These are phyloP conservation scores for Torymus tubicola DNA, from an alignment of 2,888 invertebrate species.

Conservation along the genomic window DNA sequence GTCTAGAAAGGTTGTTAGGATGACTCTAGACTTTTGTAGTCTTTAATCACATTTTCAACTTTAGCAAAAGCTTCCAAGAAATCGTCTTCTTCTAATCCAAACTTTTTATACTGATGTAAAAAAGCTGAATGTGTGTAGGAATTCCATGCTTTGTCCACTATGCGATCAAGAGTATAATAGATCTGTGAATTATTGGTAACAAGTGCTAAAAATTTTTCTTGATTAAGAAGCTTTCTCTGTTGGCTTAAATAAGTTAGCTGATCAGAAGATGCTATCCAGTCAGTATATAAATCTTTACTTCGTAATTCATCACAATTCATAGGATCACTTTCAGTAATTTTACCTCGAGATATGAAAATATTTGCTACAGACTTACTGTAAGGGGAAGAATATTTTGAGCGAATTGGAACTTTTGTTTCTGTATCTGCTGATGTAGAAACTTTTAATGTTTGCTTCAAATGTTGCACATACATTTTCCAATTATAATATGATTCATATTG, in stretches of 20 bases:
- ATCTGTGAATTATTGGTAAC: conserved; percentile 77
- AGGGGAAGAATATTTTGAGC: conserved; percentile 50
- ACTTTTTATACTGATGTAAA: conserved; percentile 78
- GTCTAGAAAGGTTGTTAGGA: conserved; percentile 21
- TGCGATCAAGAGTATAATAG: conserved; percentile 71
- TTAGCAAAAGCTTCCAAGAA: conserved; percentile 77
- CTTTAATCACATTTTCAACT: conserved; percentile 76
- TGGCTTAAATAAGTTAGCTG: conserved; percentile 74
- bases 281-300: conserved; percentile 71
- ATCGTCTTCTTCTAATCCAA: conserved; percentile 76
- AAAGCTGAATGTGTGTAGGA: conserved; percentile 77
- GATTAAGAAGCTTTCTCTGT: conserved; percentile 71
- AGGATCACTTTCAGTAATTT: conserved; percentile 63
- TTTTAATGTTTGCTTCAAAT: conserved; percentile 70
- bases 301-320: conserved; percentile 67
- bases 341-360: conserved; percentile 75
- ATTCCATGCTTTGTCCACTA: conserved; percentile 77
- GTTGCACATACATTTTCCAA: conserved; percentile 73
- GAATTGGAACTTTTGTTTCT: conserved; percentile 64
- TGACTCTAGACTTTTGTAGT: conserved; percentile 72
- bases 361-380: conserved; percentile 70
- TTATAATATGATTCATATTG: conserved; percentile 72
- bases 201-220: conserved; percentile 76
- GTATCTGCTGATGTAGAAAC: conserved; percentile 61
- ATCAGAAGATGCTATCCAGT: conserved; percentile 72